A percentile compares a stretch with the other conserved stretches of the same genome.
Conservation (phyloP, 2,113 vertebrate species). For the Irena cyanogastra region DNA sequence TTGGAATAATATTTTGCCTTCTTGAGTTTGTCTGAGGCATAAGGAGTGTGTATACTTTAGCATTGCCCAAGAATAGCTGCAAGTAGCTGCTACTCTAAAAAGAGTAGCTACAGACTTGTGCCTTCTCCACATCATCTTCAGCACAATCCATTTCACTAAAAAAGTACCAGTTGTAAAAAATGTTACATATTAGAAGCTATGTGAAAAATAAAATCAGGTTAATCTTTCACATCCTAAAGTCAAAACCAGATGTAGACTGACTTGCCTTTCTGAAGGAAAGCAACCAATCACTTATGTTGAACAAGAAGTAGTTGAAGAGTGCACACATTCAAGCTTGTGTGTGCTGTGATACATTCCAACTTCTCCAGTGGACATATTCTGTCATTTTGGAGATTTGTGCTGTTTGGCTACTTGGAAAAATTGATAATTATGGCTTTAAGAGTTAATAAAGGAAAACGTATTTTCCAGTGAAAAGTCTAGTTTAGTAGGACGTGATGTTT, state of each 20-base stretch:
- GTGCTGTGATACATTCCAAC: neutral
- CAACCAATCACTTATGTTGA: neutral
- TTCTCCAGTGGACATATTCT: neutral
- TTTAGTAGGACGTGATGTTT: neutral
- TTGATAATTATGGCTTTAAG: neutral
- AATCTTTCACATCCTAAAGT: neutral
- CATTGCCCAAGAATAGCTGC: neutral
- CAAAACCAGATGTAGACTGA: neutral
- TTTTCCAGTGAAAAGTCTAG: neutral
- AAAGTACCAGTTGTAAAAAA: neutral
- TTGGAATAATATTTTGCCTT: neutral
- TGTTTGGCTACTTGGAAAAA: neutral
- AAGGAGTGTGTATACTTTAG: neutral
- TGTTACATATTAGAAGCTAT: neutral
- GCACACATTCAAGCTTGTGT: fast-evolving
- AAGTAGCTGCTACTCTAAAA: neutral
- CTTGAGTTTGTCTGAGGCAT: neutral
- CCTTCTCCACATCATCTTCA: neutral
- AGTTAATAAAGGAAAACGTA: neutral
- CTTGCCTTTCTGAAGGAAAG: neutral
- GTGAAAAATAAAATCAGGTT: neutral
- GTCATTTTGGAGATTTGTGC: neutral
- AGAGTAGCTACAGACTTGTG: neutral
- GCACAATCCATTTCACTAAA: neutral
- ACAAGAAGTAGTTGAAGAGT: neutral